phyloP scores from a whole-genome alignment of 2,113 vertebrate genomes.

The Dicaeum eximium region DNA sequence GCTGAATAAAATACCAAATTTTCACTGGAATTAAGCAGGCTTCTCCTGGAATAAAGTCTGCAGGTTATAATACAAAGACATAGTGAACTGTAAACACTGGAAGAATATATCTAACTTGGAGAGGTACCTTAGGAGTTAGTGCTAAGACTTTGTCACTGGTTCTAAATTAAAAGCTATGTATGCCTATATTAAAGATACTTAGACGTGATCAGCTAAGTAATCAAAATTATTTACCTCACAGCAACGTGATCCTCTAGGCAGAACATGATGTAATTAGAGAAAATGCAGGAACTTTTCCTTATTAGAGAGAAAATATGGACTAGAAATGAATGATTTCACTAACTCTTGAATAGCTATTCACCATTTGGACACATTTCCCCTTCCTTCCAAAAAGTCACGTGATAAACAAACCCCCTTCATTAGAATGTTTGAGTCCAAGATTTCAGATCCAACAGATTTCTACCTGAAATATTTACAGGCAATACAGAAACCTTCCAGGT shows the following conservation, averaged over 20 bases:
- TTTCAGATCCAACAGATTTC: neutral
- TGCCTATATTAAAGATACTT: neutral
- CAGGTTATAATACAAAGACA: neutral
- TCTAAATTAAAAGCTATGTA: slow-evolving; percentile 16
- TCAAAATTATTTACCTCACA: neutral
- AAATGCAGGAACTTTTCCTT: neutral
- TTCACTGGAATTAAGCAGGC: neutral
- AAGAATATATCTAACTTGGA: neutral
- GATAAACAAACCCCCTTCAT: neutral
- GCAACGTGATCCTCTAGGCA: neutral
- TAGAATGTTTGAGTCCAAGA: neutral
- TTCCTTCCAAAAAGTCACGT: neutral
- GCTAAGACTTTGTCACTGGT: neutral
- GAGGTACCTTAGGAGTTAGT: neutral
- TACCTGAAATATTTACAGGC: neutral
- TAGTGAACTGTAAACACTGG: neutral
- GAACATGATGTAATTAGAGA: neutral
- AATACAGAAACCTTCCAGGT: neutral
- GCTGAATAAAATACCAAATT: neutral
- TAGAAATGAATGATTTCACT: neutral
- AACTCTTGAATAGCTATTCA: neutral
- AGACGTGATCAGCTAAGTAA: neutral
- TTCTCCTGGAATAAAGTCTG: neutral
- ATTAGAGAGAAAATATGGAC: neutral
- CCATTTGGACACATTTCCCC: neutral